phyloP scores from a whole-genome alignment of 2,797 vertebrate genomes.

The Peromyscus nudipes region DNA sequence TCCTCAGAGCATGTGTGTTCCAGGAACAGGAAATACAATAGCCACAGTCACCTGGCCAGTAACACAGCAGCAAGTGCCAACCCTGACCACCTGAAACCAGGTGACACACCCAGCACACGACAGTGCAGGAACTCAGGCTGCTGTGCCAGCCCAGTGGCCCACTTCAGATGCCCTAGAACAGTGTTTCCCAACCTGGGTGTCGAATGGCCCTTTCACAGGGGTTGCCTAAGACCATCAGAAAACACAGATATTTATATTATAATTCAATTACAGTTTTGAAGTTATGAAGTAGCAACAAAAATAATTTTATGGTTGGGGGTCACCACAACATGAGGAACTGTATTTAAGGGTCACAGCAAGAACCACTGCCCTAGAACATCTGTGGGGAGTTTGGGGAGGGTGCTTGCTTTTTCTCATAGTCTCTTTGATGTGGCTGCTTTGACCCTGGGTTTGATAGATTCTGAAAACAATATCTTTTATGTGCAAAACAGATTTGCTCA shows the following conservation, averaged over 20 bases:
- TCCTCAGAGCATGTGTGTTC: not conserved
- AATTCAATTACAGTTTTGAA: not conserved
- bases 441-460: not conserved
- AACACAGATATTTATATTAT: not conserved
- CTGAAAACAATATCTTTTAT: slow-evolving; percentile 17
- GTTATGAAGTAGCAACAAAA: not conserved
- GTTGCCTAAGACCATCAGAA: not conserved
- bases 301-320: not conserved
- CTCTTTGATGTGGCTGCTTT: not conserved
- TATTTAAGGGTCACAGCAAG: not conserved
- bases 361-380: not conserved
- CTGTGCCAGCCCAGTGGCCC: not conserved
- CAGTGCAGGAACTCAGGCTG: not conserved
- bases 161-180: fast-evolving
- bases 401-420: fast-evolving
- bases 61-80: not conserved
- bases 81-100: not conserved
- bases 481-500: not conserved
- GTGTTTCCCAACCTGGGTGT: not conserved
- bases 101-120: fast-evolving
- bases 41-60: not conserved
- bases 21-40: not conserved
- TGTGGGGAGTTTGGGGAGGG: not conserved
- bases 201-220: not conserved
- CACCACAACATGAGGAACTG: not conserved